Percentiles rank a stretch among this genome's conserved stretches.
These are phyloP conservation scores for Schizopygopsis pylzovi DNA, from an alignment of 2,797 vertebrate species.

Conservation along the genomic window DNA sequence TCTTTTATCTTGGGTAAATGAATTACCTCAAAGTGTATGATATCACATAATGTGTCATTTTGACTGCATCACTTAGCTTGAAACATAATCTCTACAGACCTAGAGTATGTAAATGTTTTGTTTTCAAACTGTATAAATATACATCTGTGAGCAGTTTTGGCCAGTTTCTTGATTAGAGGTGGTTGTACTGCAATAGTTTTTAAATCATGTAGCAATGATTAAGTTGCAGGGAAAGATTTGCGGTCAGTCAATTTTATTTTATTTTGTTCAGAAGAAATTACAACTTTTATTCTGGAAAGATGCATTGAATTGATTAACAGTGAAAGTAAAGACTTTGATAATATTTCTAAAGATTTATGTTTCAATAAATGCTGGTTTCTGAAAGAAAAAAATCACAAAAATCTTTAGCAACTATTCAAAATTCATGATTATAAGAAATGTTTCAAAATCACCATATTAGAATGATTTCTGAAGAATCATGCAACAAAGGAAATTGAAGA, in stretches of 20 bases:
- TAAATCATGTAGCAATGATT: background rate
- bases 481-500: background rate
- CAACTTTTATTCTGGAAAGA: background rate
- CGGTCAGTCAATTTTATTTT: no score
- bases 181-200: background rate
- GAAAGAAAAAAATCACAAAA: background rate
- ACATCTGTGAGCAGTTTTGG: background rate
- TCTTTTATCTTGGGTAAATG: conserved; percentile 96
- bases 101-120: conserved; percentile 1
- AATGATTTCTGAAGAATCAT: background rate
- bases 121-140: conserved; percentile 9
- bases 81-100: conserved; percentile 61
- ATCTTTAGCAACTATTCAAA: background rate
- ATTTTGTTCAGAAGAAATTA: background rate
- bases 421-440: background rate
- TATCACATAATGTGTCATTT: conserved; percentile 26
- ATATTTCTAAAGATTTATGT: background rate
- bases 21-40: conserved; percentile 38
- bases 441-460: background rate
- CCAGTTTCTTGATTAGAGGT: background rate
- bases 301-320: background rate
- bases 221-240: background rate
- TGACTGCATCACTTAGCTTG: conserved; percentile 62
- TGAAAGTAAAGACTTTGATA: background rate
- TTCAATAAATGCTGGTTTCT: background rate